Base-by-base conservation (phyloP, 2,888 invertebrate genomes). In the Fissipunctia ypsillon region DNA sequence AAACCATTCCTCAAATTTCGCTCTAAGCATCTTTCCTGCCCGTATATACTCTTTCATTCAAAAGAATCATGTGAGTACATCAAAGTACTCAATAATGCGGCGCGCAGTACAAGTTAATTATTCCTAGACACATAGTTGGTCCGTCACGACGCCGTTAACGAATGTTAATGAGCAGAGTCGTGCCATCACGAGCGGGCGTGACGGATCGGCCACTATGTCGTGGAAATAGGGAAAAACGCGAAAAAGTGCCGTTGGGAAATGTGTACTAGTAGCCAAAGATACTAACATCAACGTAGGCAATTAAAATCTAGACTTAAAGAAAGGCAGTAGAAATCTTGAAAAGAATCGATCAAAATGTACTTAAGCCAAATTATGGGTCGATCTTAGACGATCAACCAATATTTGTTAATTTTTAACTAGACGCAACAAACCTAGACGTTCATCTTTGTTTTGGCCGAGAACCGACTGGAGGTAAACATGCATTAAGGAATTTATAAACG, bases 141-240 rank as follows among this genome's bases (percentile, higher is more conserved):
- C 69, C 61, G 83, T 82, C 81, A 83, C 81, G 81, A 83, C 64
- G 31, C 56, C 12, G 73, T 35, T 76, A 80, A 83, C 70, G 76
- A 80, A 82, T 82, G 81, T 48, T 82, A 82, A 82, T 82, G 72
- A 80, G 45, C 28, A 45, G 43, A 41, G 72, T 80, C 80, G 76
- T 73, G 76, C 67, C 50, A 31, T 68, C 83, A 81, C 81, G 83
- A 60, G 56, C 66, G 19, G n/a, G 50, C 78, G 14, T 79, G 81
- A 64, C 66, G n/a, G 41, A 67, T 59, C 48, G 76, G 31, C 22
- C 41, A 43, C 73, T 45, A 12, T 25, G 57, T 66, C 50, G 50
- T 57, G 57, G 76, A 67, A 67, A 60, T 63, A 43, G 54, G 59
- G 35, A 48, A 72, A 67, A 65, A 48, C 41, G 52, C 68, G 43